A percentile compares a stretch with the other conserved stretches of the same genome.
Evolutionary conservation across 2,797 vertebrate genomes (phyloP).

Genomic region (Diceros bicornis): DNA sequence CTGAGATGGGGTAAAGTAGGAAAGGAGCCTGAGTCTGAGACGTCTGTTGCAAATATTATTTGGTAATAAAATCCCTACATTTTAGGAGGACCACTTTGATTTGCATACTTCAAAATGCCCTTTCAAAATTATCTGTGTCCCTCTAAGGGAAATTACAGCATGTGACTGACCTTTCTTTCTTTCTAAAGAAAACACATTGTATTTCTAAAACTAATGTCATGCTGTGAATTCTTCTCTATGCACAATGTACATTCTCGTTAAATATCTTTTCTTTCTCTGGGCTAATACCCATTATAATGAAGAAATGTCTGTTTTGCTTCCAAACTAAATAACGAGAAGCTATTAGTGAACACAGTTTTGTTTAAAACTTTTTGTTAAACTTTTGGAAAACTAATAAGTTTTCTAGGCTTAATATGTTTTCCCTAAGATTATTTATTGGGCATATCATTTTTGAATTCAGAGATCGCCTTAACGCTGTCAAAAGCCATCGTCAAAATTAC

Average conservation of each 20-base stretch:
- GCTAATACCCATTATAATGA: background rate
- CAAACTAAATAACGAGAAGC: background rate
- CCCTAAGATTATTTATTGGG: background rate
- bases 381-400: background rate
- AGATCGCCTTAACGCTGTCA: background rate
- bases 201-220: background rate
- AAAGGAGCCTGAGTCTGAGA: background rate
- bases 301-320: background rate
- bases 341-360: background rate
- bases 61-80: background rate
- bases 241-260: background rate
- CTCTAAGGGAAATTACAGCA: conserved; percentile 7
- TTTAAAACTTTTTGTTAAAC: background rate
- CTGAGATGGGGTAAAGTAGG: rapidly evolving
- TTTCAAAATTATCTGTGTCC: conserved; percentile 24
- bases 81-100: background rate
- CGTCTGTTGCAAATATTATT: background rate
- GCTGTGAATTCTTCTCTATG: background rate
- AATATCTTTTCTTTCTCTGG: background rate
- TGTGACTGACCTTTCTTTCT: background rate
- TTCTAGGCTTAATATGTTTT: background rate
- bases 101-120: background rate
- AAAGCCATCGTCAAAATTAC: background rate
- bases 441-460: background rate
- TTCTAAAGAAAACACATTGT: background rate